Base-by-base conservation (phyloP, 1,140 invertebrate genomes). In the Hylaeus anthracinus region DNA sequence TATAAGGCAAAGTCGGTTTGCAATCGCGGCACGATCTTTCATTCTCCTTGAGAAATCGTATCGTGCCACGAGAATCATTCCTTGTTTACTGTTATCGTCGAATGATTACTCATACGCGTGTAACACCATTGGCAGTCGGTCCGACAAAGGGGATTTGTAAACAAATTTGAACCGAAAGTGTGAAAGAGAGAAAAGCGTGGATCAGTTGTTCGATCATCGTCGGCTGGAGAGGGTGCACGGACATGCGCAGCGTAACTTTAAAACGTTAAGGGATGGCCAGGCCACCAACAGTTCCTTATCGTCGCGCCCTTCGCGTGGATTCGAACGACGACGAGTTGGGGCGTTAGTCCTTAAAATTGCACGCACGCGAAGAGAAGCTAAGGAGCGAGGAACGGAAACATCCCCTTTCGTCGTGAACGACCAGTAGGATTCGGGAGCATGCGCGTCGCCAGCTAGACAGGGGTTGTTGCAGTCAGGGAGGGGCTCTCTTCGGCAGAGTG, bases 401-500 rank as follows among this genome's bases (percentile, higher is more conserved):
- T 84, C 88, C 87, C 87, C 87, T 83, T 86, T 84, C 80, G 69
- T 73, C 78, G 41, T 45, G 39, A 78, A 82, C 37, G 72, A 70
- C 43, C 67, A 64, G 79, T 48, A 55, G 55, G 45, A 15, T n/a
- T 41, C 55, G 10, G 43, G 82, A 83, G 83, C 90, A 91, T 91
- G 90, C 90, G 90, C 90, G 48, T 39, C 74, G 39, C 67, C n/a
- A 37, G 43, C 55, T 70, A 61, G 55, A 85, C 79, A 87, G 83
- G 85, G 89, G 87, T 86, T 81, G 88, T 88, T 87, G 84, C 84
- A 81, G 80, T 82, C 69, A 84, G 88, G 90, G 89, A 90, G 88
- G 88, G 87, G 88, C 85, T 83, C 76, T 84, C 69, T 77, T 83
- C 64, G 69, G 41, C 82, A 72, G 85, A 83, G 79, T 89, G 89